Conservation (phyloP, 2,797 vertebrate species). For the Aeoliscus strigatus region DNA sequence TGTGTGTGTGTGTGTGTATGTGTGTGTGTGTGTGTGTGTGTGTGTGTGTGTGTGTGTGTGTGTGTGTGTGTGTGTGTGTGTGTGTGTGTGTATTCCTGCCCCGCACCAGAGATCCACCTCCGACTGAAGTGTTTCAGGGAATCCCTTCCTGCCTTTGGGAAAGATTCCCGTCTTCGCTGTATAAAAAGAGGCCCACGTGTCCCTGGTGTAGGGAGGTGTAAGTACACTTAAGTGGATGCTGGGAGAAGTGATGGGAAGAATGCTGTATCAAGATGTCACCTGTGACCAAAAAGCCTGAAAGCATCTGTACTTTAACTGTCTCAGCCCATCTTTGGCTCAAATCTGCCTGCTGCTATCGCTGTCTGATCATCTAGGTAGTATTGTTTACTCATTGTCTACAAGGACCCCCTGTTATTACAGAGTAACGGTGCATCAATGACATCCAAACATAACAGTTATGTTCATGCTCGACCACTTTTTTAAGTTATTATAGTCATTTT, state of each 20-base stretch:
- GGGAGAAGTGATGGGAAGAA: not conserved
- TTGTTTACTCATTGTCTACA: too few relatives aligned
- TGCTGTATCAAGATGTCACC: conserved; percentile 7
- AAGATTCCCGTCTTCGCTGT: not conserved
- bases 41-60: not conserved
- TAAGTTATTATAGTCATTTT: too few relatives aligned
- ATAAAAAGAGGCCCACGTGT: not conserved
- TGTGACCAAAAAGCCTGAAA: not conserved
- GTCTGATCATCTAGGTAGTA: too few relatives aligned
- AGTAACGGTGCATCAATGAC: too few relatives aligned
- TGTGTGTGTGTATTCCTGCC: not conserved
- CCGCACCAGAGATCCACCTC: conserved; percentile 2
- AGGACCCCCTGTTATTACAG: too few relatives aligned
- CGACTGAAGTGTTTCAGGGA: conserved; percentile 3
- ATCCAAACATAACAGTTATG: too few relatives aligned
- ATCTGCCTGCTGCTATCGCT: too few relatives aligned
- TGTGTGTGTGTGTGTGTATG: too few relatives aligned
- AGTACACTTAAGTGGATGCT: not conserved
- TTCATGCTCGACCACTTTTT: too few relatives aligned
- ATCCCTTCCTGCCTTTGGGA: not conserved
- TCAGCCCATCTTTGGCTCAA: too few relatives aligned
- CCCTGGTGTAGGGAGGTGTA: not conserved
- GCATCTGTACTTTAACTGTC: too few relatives aligned
- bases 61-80: conserved; percentile 1
- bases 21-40: too few relatives aligned